Evolutionary conservation across 1,140 invertebrate genomes (phyloP), one percentile per base, ranked within the genome.

Genomic region (Gyrodactylus salaris): DNA sequence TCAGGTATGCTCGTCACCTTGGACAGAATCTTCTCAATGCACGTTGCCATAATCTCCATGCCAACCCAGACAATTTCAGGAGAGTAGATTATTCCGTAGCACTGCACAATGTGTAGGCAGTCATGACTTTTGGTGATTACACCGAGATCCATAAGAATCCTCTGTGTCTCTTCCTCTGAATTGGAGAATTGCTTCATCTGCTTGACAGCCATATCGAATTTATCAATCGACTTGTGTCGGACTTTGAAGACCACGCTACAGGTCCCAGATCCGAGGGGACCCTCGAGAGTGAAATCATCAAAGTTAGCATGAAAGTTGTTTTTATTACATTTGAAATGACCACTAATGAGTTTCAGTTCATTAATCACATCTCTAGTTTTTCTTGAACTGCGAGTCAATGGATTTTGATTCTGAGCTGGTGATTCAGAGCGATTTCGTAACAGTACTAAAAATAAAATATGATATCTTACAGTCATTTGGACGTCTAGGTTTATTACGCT

Each of bases 11-110:
- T 86, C 73, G 85, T 85, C 25, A 90, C 84, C 86, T 87, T 83
- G 80, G 91, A 93, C 25, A 95, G 83, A 77, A 97, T 82, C 83
- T 97, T 96, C 79, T 98, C 94, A 78, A 97, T 88, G 82, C 93
- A 97, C 19, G 91, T 93, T 7, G 89, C 86, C 94, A 97, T 97
- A 69, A 97, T 83, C 82, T 98, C 93, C 93, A 99, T 98, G 79
- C 92, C 97, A 78, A 98, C 96, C 92, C 92, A 97, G 26, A 96
- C 92, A 82, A 95, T 91, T 20, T 88, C 89, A 80, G 83, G 78
- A 68, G 77, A 76, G 20, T 97, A 91, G 80, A 97, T 94, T 81
- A 89, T 95, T 25, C 93, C 94, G 77, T 92, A 84, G 81, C 91
- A 98, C 79, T 91, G 87, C 73, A 97, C 93, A 77, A 98, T 98